Evolutionary conservation across 2,888 invertebrate species (phyloP), one percentile per base, ranked within the genome.

Genomic region (Apotomis capreana): DNA sequence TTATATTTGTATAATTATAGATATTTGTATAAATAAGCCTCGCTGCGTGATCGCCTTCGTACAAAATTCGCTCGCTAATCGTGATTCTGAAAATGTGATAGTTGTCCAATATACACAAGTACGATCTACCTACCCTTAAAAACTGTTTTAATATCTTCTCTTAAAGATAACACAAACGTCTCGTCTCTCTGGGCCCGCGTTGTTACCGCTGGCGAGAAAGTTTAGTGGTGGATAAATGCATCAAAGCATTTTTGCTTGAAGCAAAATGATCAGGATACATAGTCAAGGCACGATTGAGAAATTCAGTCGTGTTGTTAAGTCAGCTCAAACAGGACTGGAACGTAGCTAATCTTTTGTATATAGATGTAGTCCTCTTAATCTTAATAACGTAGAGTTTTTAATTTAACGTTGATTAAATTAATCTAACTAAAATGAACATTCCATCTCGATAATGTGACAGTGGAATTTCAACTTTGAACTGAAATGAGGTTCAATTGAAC

Each of bases 401-500:
- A 68, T 68, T 62, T 71, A 59, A 63, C 9, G n/a, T 65, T 64
- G 44, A 65, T 55, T 62, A 67, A 58, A 55, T 6, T 64, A 69
- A 63, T 69, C 49, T 15, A 69, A 58, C 57, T 63, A 10, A 49
- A 65, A 71, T 62, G 55, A 71, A 71, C 71, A 71, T 71, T 71
- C 71, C 71, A 71, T 57, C 54, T 54, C 51, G 40, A 40, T 40
- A 52, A 51, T 51, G 63, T 57, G 40, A 46, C 51, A 68, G 15
- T 70, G 71, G 71, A 68, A 68, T 72, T 62, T 72, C 71, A 58
- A 60, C 54, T 58, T 63, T 68, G 40, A 70, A 60, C 49, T 72
- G 63, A 72, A 63, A 72, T 87, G 89, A 79, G 83, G 84, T 87
- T 83, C 83, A 80, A 83, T 81, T 78, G 79, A 83, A 87, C 85